Percentiles rank a stretch among this genome's conserved stretches.
Conservation (phyloP, 2,888 invertebrate genomes). For the Drosophila rellima region DNA sequence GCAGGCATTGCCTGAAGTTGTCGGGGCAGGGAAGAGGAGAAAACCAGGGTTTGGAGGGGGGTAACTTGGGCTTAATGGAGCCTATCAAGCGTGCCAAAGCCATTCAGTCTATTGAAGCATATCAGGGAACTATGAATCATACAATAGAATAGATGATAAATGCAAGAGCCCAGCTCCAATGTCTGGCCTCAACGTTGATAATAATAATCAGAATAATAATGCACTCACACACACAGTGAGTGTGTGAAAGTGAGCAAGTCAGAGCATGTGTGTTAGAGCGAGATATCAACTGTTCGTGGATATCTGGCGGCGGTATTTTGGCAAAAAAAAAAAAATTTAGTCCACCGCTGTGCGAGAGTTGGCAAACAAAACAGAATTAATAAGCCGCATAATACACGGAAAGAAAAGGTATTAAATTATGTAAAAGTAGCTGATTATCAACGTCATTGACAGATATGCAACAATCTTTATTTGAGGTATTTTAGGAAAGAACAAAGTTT, state of each 20-base stretch:
- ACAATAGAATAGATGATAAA: constrained; percentile 43
- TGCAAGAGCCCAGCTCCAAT: constrained; percentile 19
- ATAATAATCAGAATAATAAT: constrained; percentile 78
- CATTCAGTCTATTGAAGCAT: constrained; percentile 69
- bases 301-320: constrained; percentile 48
- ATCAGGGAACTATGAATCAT: constrained; percentile 63
- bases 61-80: constrained; percentile 43
- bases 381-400: constrained; percentile 41
- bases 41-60: neutral
- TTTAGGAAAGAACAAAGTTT: too few relatives aligned
- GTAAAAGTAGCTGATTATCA: too few relatives aligned
- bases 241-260: neutral
- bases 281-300: constrained; percentile 22
- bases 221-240: constrained; percentile 39
- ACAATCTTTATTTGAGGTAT: too few relatives aligned
- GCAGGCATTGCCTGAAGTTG: neutral
- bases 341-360: constrained; percentile 22
- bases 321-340: constrained; percentile 10
- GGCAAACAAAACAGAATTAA: constrained; percentile 62
- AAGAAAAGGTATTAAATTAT: neutral
- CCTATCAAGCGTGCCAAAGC: constrained; percentile 73
- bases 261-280: neutral
- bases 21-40: neutral
- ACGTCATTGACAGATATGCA: too few relatives aligned
- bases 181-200: constrained; percentile 59